Evolutionary conservation across 2,888 invertebrate species (phyloP).

Genomic region (Harpagoxenus sublaevis): DNA sequence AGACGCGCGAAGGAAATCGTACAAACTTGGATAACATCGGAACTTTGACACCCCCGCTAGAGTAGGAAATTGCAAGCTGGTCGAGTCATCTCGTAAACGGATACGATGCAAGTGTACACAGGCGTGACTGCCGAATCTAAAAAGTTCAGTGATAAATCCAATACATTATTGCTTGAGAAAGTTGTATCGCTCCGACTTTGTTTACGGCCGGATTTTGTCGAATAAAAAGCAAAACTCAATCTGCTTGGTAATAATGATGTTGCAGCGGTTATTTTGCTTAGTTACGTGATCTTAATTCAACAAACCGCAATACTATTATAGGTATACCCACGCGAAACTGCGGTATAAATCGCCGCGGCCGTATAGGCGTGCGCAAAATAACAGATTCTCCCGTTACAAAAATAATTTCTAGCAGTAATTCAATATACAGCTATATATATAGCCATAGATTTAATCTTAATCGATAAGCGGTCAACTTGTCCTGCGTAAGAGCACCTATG

Average conservation of each 20-base stretch:
- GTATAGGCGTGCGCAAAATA: neutral
- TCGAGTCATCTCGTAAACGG: constrained; percentile 53
- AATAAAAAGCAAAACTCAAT: constrained; percentile 14
- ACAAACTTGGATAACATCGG: constrained; percentile 56
- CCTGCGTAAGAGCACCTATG: constrained; percentile 73
- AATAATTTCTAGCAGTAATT: constrained; percentile 59
- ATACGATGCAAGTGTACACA: constrained; percentile 58
- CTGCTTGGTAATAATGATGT: neutral
- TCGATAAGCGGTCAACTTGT: constrained; percentile 68
- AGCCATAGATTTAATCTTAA: constrained; percentile 71
- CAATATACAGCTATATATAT: constrained; percentile 49
- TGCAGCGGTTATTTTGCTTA: neutral
- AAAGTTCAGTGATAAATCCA: constrained; percentile 65
- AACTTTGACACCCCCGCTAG: constrained; percentile 57
- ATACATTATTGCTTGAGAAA: constrained; percentile 45
- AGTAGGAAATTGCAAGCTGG: constrained; percentile 55
- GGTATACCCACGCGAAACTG: neutral
- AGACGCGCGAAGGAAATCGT: constrained; percentile 10
- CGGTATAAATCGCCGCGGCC: neutral
- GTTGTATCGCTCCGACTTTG: constrained; percentile 9
- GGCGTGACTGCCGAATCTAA: constrained; percentile 54
- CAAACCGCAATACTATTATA: neutral
- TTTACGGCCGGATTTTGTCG: neutral
- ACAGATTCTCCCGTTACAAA: constrained; percentile 10
- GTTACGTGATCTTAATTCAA: constrained; percentile 14